Conservation (phyloP, 2,113 vertebrate genomes). For the Taurulus bubalis region DNA sequence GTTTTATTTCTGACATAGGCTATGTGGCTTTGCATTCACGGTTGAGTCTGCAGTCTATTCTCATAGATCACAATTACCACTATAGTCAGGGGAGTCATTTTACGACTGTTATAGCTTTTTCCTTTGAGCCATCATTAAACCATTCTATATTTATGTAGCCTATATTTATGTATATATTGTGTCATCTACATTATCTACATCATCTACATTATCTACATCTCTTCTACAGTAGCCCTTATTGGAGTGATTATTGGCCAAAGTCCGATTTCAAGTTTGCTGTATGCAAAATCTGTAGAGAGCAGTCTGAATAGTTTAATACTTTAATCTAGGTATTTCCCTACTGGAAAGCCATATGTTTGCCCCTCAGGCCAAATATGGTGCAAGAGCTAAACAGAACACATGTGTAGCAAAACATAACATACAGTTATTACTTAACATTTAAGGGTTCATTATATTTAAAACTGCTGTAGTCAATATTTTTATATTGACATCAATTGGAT, state of each 20-base stretch:
- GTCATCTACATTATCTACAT: neutral
- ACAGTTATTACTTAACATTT: neutral
- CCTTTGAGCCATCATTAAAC: neutral
- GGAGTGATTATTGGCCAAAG: neutral
- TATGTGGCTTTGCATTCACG: neutral
- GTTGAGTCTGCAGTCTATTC: neutral
- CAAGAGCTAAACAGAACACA: neutral
- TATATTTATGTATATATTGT: neutral
- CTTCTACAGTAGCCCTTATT: neutral
- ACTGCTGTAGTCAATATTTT: neutral
- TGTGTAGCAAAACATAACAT: neutral
- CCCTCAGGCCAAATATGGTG: neutral
- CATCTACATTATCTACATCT: no score
- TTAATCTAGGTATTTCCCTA: neutral
- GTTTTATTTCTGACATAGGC: slow-evolving; percentile 4
- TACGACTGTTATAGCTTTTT: neutral
- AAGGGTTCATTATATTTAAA: neutral
- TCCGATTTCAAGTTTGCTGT: neutral
- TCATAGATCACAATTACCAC: neutral
- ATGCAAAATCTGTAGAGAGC: neutral
- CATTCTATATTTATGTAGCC: neutral
- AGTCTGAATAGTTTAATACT: neutral
- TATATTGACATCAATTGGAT: neutral
- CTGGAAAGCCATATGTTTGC: neutral
- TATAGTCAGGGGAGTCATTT: neutral